A percentile compares a stretch with the other conserved stretches of the same genome.
Evolutionary conservation across 2,797 vertebrate genomes (phyloP).

Genomic region (Falco cherrug): DNA sequence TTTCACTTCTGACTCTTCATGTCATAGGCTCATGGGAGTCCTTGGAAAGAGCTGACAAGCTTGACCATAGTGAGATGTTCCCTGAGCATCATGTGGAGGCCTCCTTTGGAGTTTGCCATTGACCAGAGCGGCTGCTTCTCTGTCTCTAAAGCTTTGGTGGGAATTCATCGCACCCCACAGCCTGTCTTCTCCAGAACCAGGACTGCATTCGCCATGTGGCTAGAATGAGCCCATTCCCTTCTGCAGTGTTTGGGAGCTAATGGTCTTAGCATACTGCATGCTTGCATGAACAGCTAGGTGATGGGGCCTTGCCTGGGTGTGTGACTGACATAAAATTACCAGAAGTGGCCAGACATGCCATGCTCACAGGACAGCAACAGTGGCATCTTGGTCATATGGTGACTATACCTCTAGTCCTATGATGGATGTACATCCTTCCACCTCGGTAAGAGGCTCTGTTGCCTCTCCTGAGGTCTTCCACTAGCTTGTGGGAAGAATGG

Average conservation of each 20-base stretch:
- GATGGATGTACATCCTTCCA: accelerated
- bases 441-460: background rate
- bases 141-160: background rate
- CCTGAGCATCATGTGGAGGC: accelerated
- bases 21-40: background rate
- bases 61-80: background rate
- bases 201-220: background rate
- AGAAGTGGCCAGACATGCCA: background rate
- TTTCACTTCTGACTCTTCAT: background rate
- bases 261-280: background rate
- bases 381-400: background rate
- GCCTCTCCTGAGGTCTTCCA: background rate
- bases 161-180: background rate
- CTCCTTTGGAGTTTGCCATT: background rate
- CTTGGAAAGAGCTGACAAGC: background rate
- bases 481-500: background rate
- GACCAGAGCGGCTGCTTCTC: background rate
- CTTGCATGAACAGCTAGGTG: background rate
- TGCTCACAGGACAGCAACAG: background rate
- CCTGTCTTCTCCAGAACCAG: background rate
- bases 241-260: background rate
- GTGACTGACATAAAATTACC: background rate
- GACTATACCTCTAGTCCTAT: background rate
- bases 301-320: background rate
- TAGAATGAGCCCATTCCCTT: background rate